These are phyloP conservation scores for Alligator sinensis DNA, from an alignment of 2,113 vertebrate species.

Conservation along the genomic window DNA sequence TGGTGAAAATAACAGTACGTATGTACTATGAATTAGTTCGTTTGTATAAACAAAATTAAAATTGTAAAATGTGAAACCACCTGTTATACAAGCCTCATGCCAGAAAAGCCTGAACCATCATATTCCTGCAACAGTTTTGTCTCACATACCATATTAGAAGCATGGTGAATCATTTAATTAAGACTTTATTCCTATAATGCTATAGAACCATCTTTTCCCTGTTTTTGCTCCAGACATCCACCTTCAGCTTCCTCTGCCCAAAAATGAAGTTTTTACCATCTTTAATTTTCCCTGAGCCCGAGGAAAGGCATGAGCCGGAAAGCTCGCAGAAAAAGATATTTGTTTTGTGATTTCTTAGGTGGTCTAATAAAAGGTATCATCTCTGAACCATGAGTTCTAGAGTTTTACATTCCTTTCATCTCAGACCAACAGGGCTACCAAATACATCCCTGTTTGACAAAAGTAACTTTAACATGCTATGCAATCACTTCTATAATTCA, in stretches of 20 bases:
- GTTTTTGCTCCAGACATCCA: too few species aligned
- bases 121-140: not conserved
- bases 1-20: accelerated
- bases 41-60: conserved; percentile 42
- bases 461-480: not conserved
- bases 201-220: not conserved
- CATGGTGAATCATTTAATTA: not conserved
- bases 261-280: too few species aligned
- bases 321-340: too few species aligned
- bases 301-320: too few species aligned
- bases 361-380: too few species aligned
- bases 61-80: not conserved
- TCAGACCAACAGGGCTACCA: too few species aligned
- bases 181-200: not conserved
- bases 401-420: too few species aligned
- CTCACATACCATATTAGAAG: not conserved
- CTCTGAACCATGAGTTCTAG: too few species aligned
- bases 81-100: not conserved
- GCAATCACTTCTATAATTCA: not conserved
- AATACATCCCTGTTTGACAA: not conserved
- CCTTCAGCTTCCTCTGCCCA: too few species aligned
- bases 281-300: too few species aligned
- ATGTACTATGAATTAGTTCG: conserved; percentile 15
- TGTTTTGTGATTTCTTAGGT: too few species aligned
- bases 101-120: conserved; percentile 41